Conservation (phyloP, 2,113 vertebrate genomes). For the Malaclemys terrapin region DNA sequence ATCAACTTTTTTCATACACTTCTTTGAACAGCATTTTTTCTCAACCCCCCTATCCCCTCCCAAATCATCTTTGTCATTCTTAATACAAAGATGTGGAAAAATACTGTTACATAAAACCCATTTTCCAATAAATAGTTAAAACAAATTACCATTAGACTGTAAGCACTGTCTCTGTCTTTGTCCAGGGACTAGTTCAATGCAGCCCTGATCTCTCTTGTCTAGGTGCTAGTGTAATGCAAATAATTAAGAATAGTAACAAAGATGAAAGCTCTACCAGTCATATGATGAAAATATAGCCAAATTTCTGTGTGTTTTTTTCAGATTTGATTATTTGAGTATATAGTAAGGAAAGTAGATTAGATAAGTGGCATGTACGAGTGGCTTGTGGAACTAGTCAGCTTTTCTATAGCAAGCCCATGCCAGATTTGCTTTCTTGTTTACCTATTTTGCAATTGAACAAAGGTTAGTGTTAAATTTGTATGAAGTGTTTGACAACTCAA, state of each 20-base stretch:
- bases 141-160: background rate
- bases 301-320: background rate
- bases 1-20: background rate
- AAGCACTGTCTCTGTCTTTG: background rate
- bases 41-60: background rate
- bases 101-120: background rate
- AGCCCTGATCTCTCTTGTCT: background rate
- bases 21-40: background rate
- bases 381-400: background rate
- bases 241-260: background rate
- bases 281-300: background rate
- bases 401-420: background rate
- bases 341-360: background rate
- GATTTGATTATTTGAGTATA: background rate
- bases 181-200: background rate
- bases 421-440: background rate
- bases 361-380: background rate
- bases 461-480: background rate
- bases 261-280: background rate
- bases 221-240: background rate
- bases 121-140: background rate
- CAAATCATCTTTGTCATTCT: background rate
- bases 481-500: constrained; percentile 21
- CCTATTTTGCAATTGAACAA: background rate
- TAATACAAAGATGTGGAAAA: background rate